Evolutionary conservation across 2,113 vertebrate genomes (phyloP), one percentile per base, ranked within the genome.

Genomic region (Epinephelus cyanopodus): DNA sequence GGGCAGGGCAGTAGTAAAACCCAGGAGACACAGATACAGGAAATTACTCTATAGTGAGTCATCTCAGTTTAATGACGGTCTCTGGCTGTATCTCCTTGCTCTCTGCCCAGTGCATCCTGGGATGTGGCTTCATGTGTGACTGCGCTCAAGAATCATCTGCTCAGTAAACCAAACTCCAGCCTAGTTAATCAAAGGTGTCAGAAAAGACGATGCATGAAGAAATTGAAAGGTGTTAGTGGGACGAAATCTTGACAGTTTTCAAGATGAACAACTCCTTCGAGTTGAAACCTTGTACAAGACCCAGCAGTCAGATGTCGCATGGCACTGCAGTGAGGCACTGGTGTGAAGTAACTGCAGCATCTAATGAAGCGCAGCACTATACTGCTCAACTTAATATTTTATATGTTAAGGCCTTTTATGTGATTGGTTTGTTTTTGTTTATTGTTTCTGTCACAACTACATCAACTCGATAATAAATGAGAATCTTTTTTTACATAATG

Each of bases 131-230:
- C 17, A 39, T 1, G 29, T 63, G 21, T 52, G 60, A 25, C 57
- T 39, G 0, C 23, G 7, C 10, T 23, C n/a, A 9, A 9, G 15
- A 33, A 47, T 57, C 52, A 57, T 3, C 10, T 9, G 17, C 48
- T 79, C 29, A 17, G 21, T 62, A 2, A 61, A 11, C 29, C 39
- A 13, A 17, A 48, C 47, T 10, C 21, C 48, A 56, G 62, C n/a
- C 63, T 54, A n/a, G 9, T 47, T 19, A 48, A 39, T 81, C 47
- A n/a, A n/a, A 77, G 25, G 56, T 82, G 63, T 81, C n/a, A 15
- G n/a, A 64, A 64, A 45, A 60, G 48, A 6, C 1, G 23, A 39
- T 21, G 13, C 25, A 54, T 58, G 23, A 48, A 69, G 19, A 62
- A 74, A 52, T 5, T 23, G 33, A 53, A 42, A 77, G 53, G 4